phyloP scores from a whole-genome alignment of 1,140 invertebrate species.

The Conus ventricosus region DNA sequence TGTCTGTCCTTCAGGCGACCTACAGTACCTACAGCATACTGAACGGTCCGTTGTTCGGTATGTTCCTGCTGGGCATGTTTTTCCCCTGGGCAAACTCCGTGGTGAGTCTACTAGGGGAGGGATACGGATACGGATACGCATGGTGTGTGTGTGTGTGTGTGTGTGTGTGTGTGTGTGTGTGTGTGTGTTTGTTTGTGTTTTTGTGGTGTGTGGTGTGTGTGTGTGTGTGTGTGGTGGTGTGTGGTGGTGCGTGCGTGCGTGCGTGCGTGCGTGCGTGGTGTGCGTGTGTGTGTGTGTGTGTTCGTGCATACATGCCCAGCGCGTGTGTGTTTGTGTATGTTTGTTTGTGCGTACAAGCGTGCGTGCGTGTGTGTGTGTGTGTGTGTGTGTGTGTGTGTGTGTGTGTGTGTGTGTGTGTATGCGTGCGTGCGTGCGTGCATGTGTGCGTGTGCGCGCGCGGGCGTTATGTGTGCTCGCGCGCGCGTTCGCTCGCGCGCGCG shows the following conservation, averaged over 20 bases:
- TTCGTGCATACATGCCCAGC: neutral
- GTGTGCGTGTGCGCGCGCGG: neutral
- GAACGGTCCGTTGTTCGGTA: constrained; percentile 65
- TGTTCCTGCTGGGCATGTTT: constrained; percentile 72
- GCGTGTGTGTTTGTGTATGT: neutral
- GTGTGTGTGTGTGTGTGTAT: neutral
- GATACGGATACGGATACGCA: neutral
- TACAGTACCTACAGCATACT: constrained; percentile 68
- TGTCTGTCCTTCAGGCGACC: constrained; percentile 76
- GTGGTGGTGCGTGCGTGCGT: neutral
- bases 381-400: constrained; percentile 7
- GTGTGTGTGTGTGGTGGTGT: neutral
- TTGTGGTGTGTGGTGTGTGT: neutral
- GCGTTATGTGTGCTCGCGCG: neutral
- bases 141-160: neutral
- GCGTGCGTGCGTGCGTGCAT: neutral
- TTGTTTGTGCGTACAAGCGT: neutral
- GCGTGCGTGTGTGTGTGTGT: neutral
- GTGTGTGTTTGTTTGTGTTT: neutral
- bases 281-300: neutral
- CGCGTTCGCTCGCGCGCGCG: neutral
- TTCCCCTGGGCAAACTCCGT: constrained; percentile 70
- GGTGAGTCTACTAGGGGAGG: constrained; percentile 36
- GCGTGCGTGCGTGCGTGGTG: neutral
- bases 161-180: neutral